phyloP scores from a whole-genome alignment of 2,797 vertebrate genomes.

The Pseudomugil gertrudae region DNA sequence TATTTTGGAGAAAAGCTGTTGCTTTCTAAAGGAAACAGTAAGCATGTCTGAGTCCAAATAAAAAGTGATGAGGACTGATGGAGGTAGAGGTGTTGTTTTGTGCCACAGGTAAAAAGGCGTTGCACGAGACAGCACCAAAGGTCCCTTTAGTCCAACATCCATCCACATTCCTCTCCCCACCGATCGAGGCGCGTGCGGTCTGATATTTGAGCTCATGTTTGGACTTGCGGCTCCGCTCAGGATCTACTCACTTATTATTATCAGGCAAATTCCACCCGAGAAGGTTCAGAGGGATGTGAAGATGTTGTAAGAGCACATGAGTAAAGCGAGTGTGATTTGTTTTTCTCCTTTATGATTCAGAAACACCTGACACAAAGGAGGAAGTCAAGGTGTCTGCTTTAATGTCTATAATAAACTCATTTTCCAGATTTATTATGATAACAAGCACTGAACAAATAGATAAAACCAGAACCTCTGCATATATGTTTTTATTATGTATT shows the following conservation, averaged over 20 bases:
- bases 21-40: neutral
- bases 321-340: conserved; percentile 18
- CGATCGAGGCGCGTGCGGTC: conserved; percentile 18
- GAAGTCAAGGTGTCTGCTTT: conserved; percentile 15
- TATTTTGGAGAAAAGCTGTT: no score
- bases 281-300: conserved; percentile 17
- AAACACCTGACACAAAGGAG: neutral
- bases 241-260: neutral
- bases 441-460: neutral
- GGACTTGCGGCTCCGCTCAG: conserved; percentile 48
- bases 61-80: conserved; percentile 1
- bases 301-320: no score
- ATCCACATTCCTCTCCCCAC: conserved; percentile 60
- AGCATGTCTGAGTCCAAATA: neutral
- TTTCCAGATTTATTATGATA: neutral
- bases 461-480: neutral
- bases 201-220: conserved; percentile 36
- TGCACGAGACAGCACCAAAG: conserved; percentile 14
- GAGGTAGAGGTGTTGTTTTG: neutral
- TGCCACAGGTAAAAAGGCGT: conserved; percentile 61
- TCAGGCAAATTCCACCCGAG: conserved; percentile 44
- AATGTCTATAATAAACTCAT: no score
- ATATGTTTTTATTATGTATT: neutral
- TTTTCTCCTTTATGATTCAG: conserved; percentile 6
- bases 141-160: conserved; percentile 29